These are phyloP conservation scores for Argyrosomus regius DNA, from an alignment of 2,797 vertebrate genomes.

Conservation along the genomic window DNA sequence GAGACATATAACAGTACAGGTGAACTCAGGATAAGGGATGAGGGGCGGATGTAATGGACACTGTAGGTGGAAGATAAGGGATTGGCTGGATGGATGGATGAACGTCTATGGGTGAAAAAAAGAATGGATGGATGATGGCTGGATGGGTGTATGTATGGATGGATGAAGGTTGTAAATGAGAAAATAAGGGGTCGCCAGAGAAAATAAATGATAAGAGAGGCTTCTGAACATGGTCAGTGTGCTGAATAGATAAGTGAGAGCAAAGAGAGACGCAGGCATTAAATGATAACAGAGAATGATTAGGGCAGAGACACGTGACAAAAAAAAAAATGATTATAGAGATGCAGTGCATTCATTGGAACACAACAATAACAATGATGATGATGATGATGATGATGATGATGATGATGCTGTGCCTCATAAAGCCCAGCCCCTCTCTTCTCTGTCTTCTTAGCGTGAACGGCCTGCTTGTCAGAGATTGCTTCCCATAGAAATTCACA, in stretches of 20 bases:
- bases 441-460: not conserved
- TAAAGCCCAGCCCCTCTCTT: constrained; percentile 13
- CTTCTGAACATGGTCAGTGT: constrained; percentile 24
- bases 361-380: constrained; percentile 3
- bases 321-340: not conserved
- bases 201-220: constrained; percentile 22
- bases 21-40: constrained; percentile 52
- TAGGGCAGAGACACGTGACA: not conserved
- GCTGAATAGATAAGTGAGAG: constrained; percentile 20
- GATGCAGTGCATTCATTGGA: not conserved
- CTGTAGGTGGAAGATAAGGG: constrained; percentile 58
- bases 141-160: constrained; percentile 6
- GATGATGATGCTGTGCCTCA: constrained; percentile 22
- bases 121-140: constrained; percentile 38
- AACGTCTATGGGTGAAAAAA: constrained; percentile 24
- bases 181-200: constrained; percentile 12
- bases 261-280: not conserved
- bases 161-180: constrained; percentile 40
- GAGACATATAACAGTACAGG: constrained; percentile 34
- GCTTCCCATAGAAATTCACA: constrained; percentile 35
- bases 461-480: constrained; percentile 50
- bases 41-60: constrained; percentile 48
- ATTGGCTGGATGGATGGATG: constrained; percentile 36
- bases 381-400: not conserved
- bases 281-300: constrained; percentile 12